These are phyloP conservation scores for Eristalis pertinax DNA, from an alignment of 2,888 invertebrate species.

Conservation along the genomic window DNA sequence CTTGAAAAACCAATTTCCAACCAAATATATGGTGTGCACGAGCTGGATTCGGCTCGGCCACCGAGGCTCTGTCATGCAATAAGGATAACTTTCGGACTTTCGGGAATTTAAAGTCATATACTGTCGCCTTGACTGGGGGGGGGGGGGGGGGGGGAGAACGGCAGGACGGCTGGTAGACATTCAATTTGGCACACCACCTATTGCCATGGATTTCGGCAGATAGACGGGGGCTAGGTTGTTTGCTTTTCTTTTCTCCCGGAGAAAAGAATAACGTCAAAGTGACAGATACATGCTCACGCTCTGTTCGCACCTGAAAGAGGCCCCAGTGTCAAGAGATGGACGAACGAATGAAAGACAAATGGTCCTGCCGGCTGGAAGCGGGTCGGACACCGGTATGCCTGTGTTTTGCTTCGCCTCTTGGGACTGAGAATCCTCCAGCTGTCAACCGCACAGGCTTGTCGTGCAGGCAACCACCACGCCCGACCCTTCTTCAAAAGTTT, in stretches of 20 bases:
- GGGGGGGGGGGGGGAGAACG: background rate
- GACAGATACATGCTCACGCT: conserved; percentile 20
- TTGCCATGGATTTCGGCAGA: background rate
- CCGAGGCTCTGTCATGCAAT: conserved; percentile 25
- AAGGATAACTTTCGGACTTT: conserved; percentile 58
- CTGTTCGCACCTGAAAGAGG: conserved; percentile 34
- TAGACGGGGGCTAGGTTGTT: background rate
- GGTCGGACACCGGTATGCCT: background rate
- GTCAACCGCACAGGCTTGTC: background rate
- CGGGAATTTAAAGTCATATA: conserved; percentile 59
- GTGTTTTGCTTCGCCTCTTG: background rate
- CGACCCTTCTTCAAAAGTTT: conserved; percentile 19
- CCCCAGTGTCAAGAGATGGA: background rate
- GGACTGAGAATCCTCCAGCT: background rate
- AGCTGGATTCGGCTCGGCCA: background rate
- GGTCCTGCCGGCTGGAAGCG: background rate
- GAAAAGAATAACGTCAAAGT: background rate
- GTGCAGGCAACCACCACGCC: too few relatives aligned
- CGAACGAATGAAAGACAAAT: background rate
- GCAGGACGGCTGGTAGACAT: conserved; percentile 24
- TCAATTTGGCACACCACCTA: conserved; percentile 43
- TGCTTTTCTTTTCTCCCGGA: background rate
- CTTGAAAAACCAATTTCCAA: conserved; percentile 60
- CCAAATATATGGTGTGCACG: conserved; percentile 28
- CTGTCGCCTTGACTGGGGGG: conserved; percentile 1